A percentile compares a stretch with the other conserved stretches of the same genome.
phyloP scores from a whole-genome alignment of 2,888 invertebrate species.

The Ellobium chinense region DNA sequence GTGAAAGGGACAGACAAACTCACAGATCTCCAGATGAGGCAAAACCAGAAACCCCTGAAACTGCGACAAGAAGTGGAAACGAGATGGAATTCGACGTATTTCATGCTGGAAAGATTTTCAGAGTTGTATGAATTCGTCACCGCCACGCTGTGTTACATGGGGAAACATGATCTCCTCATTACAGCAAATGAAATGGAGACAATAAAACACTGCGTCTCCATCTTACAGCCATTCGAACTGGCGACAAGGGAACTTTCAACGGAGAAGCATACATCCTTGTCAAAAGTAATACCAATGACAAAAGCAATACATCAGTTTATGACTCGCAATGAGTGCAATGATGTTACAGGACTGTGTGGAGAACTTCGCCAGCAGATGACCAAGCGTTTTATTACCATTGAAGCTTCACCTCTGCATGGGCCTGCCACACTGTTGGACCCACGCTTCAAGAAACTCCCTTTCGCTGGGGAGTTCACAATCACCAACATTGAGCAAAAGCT shows the following conservation, averaged over 20 bases:
- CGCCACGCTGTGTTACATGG: not conserved
- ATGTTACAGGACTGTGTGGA: not conserved
- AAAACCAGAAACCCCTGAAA: not conserved
- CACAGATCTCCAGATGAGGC: not conserved
- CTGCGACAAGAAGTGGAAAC: not conserved
- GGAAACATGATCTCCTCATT: not conserved
- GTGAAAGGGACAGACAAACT: conserved; percentile 1
- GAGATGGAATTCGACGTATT: not conserved
- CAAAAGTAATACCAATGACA: not conserved
- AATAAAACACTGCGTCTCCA: not conserved
- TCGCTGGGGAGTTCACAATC: not conserved
- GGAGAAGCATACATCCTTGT: not conserved
- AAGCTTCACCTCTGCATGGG: not conserved
- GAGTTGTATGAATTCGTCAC: not conserved
- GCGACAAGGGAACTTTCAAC: not conserved
- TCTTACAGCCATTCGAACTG: not conserved
- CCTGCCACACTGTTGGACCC: conserved; percentile 12
- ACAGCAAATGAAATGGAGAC: not conserved
- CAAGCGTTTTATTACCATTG: not conserved
- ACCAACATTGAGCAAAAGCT: not conserved
- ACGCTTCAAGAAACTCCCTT: conserved; percentile 14
- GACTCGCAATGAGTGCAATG: not conserved
- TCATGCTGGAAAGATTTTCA: not conserved
- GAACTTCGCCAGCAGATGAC: not conserved
- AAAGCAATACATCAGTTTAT: not conserved